Base-by-base conservation (phyloP, 1,140 invertebrate species). In the Papilio polytes region DNA sequence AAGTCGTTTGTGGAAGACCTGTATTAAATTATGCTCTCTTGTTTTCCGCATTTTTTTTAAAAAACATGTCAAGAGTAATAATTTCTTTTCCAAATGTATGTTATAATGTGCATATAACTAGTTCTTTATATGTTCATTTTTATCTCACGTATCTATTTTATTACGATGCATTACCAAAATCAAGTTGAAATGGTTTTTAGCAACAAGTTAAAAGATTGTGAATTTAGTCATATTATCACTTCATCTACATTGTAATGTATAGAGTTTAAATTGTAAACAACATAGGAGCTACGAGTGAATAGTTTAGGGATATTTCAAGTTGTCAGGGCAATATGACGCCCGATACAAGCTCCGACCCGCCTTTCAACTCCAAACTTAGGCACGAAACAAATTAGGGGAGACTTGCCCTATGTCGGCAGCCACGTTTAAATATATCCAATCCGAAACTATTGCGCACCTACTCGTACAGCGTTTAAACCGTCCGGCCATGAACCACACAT, bases 291-390 rank as follows among this genome's bases (percentile, higher is more conserved):
- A 81, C 66, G 77, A 72, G 56, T 83, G 85, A 74, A 78, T 84
- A 88, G 63, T 84, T 82, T 88, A 85, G 87, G 80, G 82, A 94
- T 92, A 92, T 92, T 92, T 91, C 93, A 94, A 86, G 90, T 89
- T 92, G 93, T 94, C 93, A 92, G 83, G 81, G 80, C 92, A 92
- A 92, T 81, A 92, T 93, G 93, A 86, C 87, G 89, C 91, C 82
- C 81, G 81, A 82, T 80, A 81, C 82, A 83, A 85, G 82, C 84
- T 20, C 82, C 74, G 83, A 15, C 41, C 73, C 82, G 81, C 80
- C 87, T 86, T 86, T 87, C 82, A 88, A 82, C 87, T 85, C 78
- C 81, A 87, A 91, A 92, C 82, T 91, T 88, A 87, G 87, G 84
- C 81, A 83, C 81, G 81, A 86, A 85, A 84, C 88, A 87, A 92